Conservation (phyloP, 2,888 invertebrate genomes). For the Drosophila differens region DNA sequence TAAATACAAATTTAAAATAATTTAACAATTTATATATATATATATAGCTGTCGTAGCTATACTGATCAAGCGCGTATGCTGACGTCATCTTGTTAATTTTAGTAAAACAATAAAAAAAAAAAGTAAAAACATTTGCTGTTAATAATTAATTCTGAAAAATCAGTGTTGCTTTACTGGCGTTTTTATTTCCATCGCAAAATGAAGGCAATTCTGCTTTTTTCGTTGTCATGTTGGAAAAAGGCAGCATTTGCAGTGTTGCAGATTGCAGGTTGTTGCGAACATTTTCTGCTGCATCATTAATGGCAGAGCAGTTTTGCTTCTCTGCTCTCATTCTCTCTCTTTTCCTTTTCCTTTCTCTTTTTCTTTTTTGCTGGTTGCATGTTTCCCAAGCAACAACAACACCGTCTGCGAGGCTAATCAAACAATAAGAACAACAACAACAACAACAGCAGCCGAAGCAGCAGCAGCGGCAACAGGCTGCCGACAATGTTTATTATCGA, state of each 20-base stretch:
- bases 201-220: conserved; percentile 14
- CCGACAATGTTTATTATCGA: conserved; percentile 35
- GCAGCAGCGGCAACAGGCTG: conserved; percentile 34
- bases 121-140: not conserved
- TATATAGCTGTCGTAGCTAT: not conserved
- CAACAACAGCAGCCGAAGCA: not conserved
- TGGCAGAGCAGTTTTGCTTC: conserved; percentile 9
- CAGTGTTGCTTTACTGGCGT: not conserved
- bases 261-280: conserved; percentile 20
- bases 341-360: not conserved
- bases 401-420: conserved; percentile 11
- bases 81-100: not conserved
- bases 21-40: not conserved
- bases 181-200: not conserved
- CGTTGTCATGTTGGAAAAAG: conserved; percentile 37
- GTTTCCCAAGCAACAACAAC: conserved; percentile 7
- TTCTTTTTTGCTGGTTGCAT: conserved; percentile 9
- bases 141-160: not conserved
- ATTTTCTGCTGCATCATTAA: conserved; percentile 55
- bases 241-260: conserved; percentile 24
- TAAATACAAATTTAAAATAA: not conserved
- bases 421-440: conserved; percentile 16
- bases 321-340: not conserved
- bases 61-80: not conserved
- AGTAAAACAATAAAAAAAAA: not conserved